These are phyloP conservation scores for Erebia aethiops DNA, from an alignment of 2,888 invertebrate species.

Conservation along the genomic window DNA sequence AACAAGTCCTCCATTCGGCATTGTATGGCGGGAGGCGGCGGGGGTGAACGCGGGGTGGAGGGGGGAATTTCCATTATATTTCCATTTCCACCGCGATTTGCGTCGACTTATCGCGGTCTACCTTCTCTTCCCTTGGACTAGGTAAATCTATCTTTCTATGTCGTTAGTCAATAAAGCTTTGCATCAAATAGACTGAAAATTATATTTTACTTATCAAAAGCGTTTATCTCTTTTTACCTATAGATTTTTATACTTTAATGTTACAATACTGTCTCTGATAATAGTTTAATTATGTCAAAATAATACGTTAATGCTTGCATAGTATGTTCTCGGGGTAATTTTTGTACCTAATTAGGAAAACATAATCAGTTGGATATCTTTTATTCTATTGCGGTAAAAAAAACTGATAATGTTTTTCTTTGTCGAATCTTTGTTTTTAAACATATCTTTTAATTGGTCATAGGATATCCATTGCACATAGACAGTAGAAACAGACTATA, in stretches of 20 bases:
- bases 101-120: slow-evolving; percentile 79
- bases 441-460: slow-evolving; percentile 34
- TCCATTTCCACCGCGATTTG: slow-evolving; percentile 82
- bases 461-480: slow-evolving; percentile 28
- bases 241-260: no score
- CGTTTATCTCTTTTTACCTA: not conserved
- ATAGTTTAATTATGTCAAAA: no score
- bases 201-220: slow-evolving; percentile 8
- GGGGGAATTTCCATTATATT: slow-evolving; percentile 79
- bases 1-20: slow-evolving; percentile 82
- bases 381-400: no score
- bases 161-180: slow-evolving; percentile 72
- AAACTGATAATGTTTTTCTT: no score
- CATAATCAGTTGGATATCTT: no score
- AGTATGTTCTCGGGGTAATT: no score
- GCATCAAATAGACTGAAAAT: slow-evolving; percentile 53
- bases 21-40: slow-evolving; percentile 64
- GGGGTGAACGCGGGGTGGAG: slow-evolving; percentile 51
- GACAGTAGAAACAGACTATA: slow-evolving; percentile 12
- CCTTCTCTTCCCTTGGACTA: slow-evolving; percentile 65
- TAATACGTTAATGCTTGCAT: no score
- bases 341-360: no score
- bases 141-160: slow-evolving; percentile 80
- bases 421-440: no score
- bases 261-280: no score